Conservation (phyloP, 2,113 vertebrate species). For the Thalassarche chlororhynchos region DNA sequence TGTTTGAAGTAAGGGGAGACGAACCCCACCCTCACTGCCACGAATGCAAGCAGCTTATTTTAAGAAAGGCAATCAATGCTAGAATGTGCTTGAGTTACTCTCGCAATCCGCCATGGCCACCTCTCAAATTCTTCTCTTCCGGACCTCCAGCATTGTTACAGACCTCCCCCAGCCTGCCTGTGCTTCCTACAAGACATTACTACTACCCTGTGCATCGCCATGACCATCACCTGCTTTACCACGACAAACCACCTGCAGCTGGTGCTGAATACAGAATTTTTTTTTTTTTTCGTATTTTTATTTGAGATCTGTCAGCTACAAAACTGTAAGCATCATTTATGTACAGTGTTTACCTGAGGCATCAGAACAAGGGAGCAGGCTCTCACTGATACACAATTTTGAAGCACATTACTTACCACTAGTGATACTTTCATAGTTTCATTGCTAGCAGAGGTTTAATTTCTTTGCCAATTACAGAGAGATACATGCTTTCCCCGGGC, state of each 20-base stretch:
- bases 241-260: background rate
- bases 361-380: background rate
- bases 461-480: background rate
- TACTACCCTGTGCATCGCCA: background rate
- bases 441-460: background rate
- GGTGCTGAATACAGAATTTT: background rate
- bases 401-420: background rate
- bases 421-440: background rate
- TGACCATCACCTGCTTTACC: background rate
- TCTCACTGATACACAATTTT: background rate
- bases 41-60: conserved; percentile 41
- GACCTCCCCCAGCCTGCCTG: background rate
- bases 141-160: fast-evolving
- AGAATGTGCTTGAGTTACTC: conserved; percentile 39
- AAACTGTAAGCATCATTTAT: background rate
- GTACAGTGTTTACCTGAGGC: background rate
- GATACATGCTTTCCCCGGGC: background rate
- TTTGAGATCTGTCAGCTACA: background rate
- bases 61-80: conserved; percentile 37
- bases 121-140: background rate
- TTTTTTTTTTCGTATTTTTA: background rate
- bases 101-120: background rate
- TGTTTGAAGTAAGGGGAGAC: conserved; percentile 39
- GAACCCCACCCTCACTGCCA: conserved; percentile 28
- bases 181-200: fast-evolving